Evolutionary conservation across 2,888 invertebrate genomes (phyloP), one percentile per base, ranked within the genome.

Genomic region (Himalopsyche anomala): DNA sequence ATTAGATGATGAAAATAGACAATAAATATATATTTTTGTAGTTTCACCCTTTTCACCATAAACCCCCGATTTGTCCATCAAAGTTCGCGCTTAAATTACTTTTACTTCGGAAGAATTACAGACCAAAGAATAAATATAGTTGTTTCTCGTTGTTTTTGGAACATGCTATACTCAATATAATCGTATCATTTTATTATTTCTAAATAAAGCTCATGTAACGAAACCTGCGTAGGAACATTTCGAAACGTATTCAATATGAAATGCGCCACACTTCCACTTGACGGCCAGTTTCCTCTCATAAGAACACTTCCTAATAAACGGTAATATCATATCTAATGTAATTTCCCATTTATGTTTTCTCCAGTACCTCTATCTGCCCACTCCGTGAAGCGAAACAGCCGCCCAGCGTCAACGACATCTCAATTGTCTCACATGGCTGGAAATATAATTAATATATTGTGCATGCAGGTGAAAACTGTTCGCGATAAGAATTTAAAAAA

Each of bases 281-380:
- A 62, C 62, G 62, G 62, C 62, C 62, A 62, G 62, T 62, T 62
- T 62, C 62, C 62, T 62, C 19, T 62, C 62, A 62, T 62, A 62
- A 62, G 62, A 62, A 62, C 62, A 62, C 62, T 62, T 62, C 62
- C 62, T 62, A 62, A 62, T 62, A 62, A 62, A 62, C 62, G 62
- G 62, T 62, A 62, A 62, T 62, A 62, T 55, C 55, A 55, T 55
- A 55, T 62, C 62, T 62, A 62, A 62, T 62, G 62, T 62, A 62
- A 62, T 62, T 62, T 62, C 62, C 62, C 62, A 62, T 62, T 62
- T 62, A 19, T 19, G 62, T 62, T 62, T 62, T 62, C 62, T 62
- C 62, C 62, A 62, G 62, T 62, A 62, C 62, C 62, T 51, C 12
- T 62, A 62, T 62, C 62, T 62, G 28, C 62, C 62, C 62, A 62